Percentiles rank a stretch among this genome's conserved stretches.
Conservation (phyloP, 2,888 invertebrate genomes). For the Sinopyrophorus schimmeli region DNA sequence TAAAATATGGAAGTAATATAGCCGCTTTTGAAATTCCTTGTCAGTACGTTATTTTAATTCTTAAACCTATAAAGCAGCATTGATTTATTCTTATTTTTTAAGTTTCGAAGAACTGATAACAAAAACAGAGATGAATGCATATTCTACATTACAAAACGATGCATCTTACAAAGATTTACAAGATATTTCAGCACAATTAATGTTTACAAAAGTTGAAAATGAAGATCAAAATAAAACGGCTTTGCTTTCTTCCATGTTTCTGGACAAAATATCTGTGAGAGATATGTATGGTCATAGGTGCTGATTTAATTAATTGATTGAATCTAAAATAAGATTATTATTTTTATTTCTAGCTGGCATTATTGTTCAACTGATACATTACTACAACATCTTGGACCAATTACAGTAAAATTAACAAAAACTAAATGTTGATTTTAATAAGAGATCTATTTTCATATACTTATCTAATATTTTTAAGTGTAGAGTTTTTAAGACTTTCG, state of each 20-base stretch:
- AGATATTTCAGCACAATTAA: slow-evolving; percentile 45
- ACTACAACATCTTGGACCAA: slow-evolving; percentile 7
- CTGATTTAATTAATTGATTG: slow-evolving; percentile 1
- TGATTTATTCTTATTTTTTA: too few species aligned
- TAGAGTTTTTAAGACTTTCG: too few species aligned
- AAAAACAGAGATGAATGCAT: too few species aligned
- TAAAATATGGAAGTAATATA: slow-evolving; percentile 51
- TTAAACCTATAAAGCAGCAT: too few species aligned
- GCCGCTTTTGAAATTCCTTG: slow-evolving; percentile 56
- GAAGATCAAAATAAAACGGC: slow-evolving; percentile 42
- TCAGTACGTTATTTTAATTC: slow-evolving; percentile 53
- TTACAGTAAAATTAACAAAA: slow-evolving; percentile 11
- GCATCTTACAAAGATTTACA: too few species aligned
- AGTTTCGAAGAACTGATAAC: too few species aligned
- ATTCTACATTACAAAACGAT: too few species aligned
- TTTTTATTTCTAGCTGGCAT: slow-evolving; percentile 31
- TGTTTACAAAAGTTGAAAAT: slow-evolving; percentile 45
- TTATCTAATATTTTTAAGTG: too few species aligned
- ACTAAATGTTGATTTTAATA: slow-evolving; percentile 11
- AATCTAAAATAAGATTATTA: not conserved
- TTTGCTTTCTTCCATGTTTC: slow-evolving; percentile 36
- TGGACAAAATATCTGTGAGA: slow-evolving; percentile 49
- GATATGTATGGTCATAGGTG: slow-evolving; percentile 54
- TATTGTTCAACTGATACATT: slow-evolving; percentile 14
- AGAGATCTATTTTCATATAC: too few species aligned